These are phyloP conservation scores for Mola mola DNA, from an alignment of 2,113 vertebrate species.

Conservation along the genomic window DNA sequence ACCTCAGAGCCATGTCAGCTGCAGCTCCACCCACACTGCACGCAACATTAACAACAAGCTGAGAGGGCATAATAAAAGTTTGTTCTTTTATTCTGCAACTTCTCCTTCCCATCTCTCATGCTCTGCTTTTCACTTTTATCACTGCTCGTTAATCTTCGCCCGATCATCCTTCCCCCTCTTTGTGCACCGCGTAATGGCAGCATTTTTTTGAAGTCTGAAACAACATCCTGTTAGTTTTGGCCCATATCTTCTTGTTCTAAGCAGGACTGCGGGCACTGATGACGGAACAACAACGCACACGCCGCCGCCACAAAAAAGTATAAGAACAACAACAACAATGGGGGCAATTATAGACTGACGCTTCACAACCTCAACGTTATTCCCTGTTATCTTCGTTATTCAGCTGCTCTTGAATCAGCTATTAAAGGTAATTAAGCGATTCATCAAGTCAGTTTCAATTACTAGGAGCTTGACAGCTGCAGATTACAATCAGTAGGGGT, in stretches of 20 bases:
- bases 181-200: constrained; percentile 20
- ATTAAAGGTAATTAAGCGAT: constrained; percentile 95
- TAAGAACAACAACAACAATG: constrained; percentile 72
- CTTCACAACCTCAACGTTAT: constrained; percentile 81
- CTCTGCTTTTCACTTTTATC: constrained; percentile 60
- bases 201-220: constrained; percentile 51
- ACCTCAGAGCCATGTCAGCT: constrained; percentile 67
- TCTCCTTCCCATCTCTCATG: constrained; percentile 36
- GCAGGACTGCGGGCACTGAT: constrained; percentile 34
- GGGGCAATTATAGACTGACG: constrained; percentile 83
- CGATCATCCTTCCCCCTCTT: constrained; percentile 50
- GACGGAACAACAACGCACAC: constrained; percentile 51
- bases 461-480: constrained; percentile 90
- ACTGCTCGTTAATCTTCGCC: constrained; percentile 62
- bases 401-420: constrained; percentile 90
- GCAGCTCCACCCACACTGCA: constrained; percentile 56
- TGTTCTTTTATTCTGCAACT: constrained; percentile 49
- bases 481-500: constrained; percentile 86
- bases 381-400: constrained; percentile 88
- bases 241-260: constrained; percentile 43
- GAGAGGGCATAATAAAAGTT: constrained; percentile 70
- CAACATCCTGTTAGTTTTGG: constrained; percentile 61
- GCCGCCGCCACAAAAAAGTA: constrained; percentile 49
- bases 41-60: constrained; percentile 65
- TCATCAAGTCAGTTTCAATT: constrained; percentile 97